phyloP scores from a whole-genome alignment of 2,113 vertebrate genomes.

The Myocastor coypus region DNA sequence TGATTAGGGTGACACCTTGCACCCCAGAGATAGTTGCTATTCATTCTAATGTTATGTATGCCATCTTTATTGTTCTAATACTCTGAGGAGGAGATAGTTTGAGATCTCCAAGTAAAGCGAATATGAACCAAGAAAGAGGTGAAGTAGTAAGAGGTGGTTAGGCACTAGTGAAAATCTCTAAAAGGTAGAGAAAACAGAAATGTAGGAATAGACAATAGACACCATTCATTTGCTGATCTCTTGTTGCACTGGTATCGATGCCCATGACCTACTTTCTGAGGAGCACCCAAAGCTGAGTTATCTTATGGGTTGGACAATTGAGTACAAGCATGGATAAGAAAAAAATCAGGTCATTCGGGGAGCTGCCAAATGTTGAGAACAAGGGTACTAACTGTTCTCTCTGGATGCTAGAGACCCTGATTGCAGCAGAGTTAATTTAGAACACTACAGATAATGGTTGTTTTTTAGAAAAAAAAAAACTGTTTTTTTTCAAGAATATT shows the following conservation, averaged over 20 bases:
- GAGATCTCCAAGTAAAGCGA: neutral
- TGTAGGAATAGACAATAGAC: neutral
- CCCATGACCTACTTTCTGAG: neutral
- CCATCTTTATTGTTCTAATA: neutral
- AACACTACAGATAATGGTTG: neutral
- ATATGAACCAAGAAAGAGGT: neutral
- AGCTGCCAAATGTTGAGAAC: neutral
- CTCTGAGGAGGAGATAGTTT: neutral
- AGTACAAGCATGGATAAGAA: neutral
- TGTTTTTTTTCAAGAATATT: neutral
- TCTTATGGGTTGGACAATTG: neutral
- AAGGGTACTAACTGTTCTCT: neutral
- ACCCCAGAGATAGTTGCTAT: neutral
- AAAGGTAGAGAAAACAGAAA: conserved; percentile 44
- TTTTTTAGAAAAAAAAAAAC: conserved; percentile 29
- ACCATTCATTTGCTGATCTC: neutral
- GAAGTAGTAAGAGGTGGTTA: neutral
- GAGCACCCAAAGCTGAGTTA: neutral
- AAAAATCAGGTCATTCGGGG: neutral
- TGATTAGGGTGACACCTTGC: neutral
- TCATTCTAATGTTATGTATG: neutral
- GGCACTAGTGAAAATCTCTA: conserved; percentile 3
- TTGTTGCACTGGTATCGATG: neutral
- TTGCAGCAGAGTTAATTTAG: neutral
- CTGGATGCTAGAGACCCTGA: neutral